Evolutionary conservation across 2,113 vertebrate genomes (phyloP).

Genomic region (Anolis sagrei): DNA sequence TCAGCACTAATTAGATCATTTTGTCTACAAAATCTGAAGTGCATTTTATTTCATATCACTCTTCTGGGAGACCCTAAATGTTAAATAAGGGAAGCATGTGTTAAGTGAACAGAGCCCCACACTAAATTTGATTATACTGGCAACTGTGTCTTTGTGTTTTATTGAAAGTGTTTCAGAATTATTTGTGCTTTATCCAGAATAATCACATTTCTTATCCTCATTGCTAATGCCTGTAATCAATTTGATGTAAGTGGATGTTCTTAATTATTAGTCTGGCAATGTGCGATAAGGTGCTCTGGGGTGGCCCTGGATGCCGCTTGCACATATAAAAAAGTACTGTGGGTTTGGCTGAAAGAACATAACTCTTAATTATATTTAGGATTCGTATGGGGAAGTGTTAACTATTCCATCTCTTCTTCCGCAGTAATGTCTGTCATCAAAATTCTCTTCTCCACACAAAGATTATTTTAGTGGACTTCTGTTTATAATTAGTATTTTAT

Average conservation of each 20-base stretch:
- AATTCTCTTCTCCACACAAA: background rate
- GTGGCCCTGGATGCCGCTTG: background rate
- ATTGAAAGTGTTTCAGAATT: slow-evolving; percentile 41
- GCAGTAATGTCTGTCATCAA: background rate
- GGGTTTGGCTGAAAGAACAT: background rate
- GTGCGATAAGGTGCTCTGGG: slow-evolving; percentile 13
- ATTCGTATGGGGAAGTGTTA: background rate
- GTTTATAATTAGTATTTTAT: too few species aligned
- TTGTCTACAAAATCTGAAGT: slow-evolving; percentile 52
- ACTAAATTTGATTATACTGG: slow-evolving; percentile 52
- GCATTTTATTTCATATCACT: slow-evolving; percentile 37
- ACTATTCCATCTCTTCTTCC: background rate
- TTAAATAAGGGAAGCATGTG: slow-evolving; percentile 47
- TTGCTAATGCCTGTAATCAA: slow-evolving; percentile 55
- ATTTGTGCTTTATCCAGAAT: slow-evolving; percentile 39
- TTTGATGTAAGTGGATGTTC: slow-evolving; percentile 2
- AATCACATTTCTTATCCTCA: slow-evolving; percentile 32
- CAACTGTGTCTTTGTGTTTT: slow-evolving; percentile 37
- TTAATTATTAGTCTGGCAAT: slow-evolving; percentile 48
- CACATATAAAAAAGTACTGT: slow-evolving; percentile 15
- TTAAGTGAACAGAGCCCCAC: slow-evolving; percentile 29
- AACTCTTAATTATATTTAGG: background rate
- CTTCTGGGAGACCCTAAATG: slow-evolving; percentile 42
- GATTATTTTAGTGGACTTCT: background rate
- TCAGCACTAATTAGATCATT: slow-evolving; percentile 39